These are phyloP conservation scores for Hesperophylax magnus DNA, from an alignment of 1,140 invertebrate genomes.

Conservation along the genomic window DNA sequence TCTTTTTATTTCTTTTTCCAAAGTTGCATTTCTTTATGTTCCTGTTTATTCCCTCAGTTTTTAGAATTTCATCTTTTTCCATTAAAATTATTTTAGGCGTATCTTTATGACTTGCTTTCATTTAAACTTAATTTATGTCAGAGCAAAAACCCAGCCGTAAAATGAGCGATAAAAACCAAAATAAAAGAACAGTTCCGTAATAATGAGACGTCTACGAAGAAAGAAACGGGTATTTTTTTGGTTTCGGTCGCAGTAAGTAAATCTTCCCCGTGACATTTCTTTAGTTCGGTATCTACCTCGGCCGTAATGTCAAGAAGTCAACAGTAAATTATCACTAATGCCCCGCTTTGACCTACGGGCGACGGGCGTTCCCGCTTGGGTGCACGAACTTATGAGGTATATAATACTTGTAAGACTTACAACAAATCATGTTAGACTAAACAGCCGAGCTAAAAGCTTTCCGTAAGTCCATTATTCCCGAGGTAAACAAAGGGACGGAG, in stretches of 20 bases:
- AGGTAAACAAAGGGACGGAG: slow-evolving; percentile 21
- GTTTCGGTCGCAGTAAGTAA: slow-evolving; percentile 15
- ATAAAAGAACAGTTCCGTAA: no score
- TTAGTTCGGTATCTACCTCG: slow-evolving; percentile 29
- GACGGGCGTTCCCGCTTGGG: no score
- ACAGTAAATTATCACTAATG: slow-evolving; percentile 36
- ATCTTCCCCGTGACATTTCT: slow-evolving; percentile 11
- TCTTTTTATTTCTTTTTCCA: no score
- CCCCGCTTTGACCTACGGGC: slow-evolving; percentile 14
- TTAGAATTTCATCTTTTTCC: no score
- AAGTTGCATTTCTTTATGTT: no score
- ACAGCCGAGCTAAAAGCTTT: slow-evolving; percentile 39
- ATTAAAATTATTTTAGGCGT: no score
- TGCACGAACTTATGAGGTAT: not conserved
- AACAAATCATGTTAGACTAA: slow-evolving; percentile 43
- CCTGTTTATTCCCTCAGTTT: no score
- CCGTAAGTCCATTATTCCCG: slow-evolving; percentile 36
- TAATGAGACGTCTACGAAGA: no score
- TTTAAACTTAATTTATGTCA: no score
- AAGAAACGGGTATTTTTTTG: not conserved
- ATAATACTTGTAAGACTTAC: slow-evolving; percentile 16
- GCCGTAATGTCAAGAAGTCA: slow-evolving; percentile 28
- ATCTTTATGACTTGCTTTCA: no score
- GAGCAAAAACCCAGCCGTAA: no score
- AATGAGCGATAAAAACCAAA: no score